Percentiles rank a stretch among this genome's conserved stretches.
Conservation (phyloP, 2,888 invertebrate species). For the Entomobrya multifasciata region DNA sequence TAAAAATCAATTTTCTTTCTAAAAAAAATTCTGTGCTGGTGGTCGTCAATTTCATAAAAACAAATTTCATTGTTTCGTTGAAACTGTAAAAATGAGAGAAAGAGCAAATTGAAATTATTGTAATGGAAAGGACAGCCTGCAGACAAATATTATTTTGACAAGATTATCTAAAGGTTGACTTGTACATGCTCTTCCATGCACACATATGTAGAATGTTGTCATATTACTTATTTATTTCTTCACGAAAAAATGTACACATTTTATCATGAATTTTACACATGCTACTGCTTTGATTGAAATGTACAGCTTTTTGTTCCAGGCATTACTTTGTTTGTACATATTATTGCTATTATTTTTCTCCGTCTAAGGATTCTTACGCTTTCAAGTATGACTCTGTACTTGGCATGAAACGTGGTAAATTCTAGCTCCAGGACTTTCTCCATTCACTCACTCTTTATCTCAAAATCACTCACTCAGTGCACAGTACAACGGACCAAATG, state of each 20-base stretch:
- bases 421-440: constrained; percentile 31
- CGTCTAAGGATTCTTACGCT: neutral
- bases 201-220: no score
- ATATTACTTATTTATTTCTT: no score
- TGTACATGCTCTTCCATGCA: neutral
- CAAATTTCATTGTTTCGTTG: no score
- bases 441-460: constrained; percentile 1
- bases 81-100: constrained; percentile 29
- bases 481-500: neutral
- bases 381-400: neutral
- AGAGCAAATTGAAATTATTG: constrained; percentile 72
- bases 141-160: constrained; percentile 77
- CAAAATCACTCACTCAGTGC: neutral
- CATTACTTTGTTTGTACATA: neutral
- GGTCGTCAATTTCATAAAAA: no score
- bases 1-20: no score
- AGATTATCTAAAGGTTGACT: constrained; percentile 31
- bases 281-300: neutral
- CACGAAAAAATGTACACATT: no score
- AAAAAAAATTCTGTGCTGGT: no score
- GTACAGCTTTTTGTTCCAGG: neutral
- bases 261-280: neutral
- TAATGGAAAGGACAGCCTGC: constrained; percentile 76
- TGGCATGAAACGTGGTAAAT: neutral
- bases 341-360: neutral